phyloP scores from a whole-genome alignment of 2,797 vertebrate species.

The Hephaestus fuliginosus region DNA sequence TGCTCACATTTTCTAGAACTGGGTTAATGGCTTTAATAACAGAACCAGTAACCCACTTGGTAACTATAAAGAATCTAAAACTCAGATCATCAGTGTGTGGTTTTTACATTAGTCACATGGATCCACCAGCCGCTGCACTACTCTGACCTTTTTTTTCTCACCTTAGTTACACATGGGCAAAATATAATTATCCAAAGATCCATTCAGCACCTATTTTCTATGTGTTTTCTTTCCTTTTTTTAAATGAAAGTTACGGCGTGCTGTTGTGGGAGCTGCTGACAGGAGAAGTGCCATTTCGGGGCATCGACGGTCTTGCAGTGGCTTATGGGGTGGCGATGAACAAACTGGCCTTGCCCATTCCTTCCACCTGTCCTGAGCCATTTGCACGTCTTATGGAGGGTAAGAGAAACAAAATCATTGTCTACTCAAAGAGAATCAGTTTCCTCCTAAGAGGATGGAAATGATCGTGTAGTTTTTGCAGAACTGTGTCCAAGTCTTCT shows the following conservation, averaged over 20 bases:
- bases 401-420: constrained; percentile 70
- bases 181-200: not conserved
- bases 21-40: not conserved
- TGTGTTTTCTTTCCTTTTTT: not conserved
- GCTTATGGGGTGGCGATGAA: constrained; percentile 99
- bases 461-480: not conserved
- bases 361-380: constrained; percentile 95
- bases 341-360: constrained; percentile 96
- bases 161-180: constrained; percentile 3
- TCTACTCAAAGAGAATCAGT: not conserved
- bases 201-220: not conserved
- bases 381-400: constrained; percentile 98
- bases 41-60: not conserved
- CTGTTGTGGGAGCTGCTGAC: constrained; percentile 97
- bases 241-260: constrained; percentile 90
- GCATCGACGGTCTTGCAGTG: constrained; percentile 95
- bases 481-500: not conserved
- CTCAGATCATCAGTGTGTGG: not conserved
- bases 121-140: not conserved
- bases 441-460: not conserved
- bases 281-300: constrained; percentile 96
- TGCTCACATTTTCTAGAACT: not conserved
- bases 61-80: not conserved
- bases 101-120: not conserved
- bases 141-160: constrained; percentile 27